phyloP scores from a whole-genome alignment of 2,113 vertebrate genomes.

The Microtus oregoni region DNA sequence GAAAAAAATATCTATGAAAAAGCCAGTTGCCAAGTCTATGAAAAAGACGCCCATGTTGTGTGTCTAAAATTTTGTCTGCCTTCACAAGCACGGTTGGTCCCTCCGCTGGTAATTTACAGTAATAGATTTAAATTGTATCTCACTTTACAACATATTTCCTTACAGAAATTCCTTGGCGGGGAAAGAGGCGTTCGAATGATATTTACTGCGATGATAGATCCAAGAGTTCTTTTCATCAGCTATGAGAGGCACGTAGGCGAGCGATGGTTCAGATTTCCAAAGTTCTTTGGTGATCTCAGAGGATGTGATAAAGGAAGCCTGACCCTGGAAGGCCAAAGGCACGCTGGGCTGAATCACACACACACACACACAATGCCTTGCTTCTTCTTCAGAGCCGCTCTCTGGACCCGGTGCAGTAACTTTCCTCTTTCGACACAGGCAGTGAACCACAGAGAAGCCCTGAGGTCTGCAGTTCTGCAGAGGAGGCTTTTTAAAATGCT shows the following conservation, averaged over 20 bases:
- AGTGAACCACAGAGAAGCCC: slow-evolving; percentile 54
- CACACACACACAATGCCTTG: slow-evolving; percentile 40
- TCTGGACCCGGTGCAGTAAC: slow-evolving; percentile 53
- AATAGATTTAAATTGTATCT: slow-evolving; percentile 8
- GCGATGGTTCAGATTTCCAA: slow-evolving; percentile 38
- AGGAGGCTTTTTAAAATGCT: slow-evolving; percentile 31
- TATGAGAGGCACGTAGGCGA: background rate
- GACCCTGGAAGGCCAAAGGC: slow-evolving; percentile 35
- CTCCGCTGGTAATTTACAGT: slow-evolving; percentile 44
- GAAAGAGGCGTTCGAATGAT: background rate
- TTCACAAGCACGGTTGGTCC: background rate
- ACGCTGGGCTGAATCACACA: background rate
- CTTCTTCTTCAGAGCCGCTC: slow-evolving; percentile 55
- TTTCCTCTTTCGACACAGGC: slow-evolving; percentile 58
- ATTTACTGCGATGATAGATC: background rate
- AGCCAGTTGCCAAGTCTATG: background rate
- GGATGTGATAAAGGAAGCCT: slow-evolving; percentile 67
- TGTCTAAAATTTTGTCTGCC: background rate
- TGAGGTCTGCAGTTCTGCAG: slow-evolving; percentile 14
- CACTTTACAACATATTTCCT: slow-evolving; percentile 14
- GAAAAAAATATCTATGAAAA: background rate
- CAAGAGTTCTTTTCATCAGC: background rate
- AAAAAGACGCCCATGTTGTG: background rate
- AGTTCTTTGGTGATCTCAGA: slow-evolving; percentile 61
- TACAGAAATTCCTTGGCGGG: slow-evolving; percentile 42